Evolutionary conservation across 2,113 vertebrate genomes (phyloP).

Genomic region (Podilymbus podiceps): DNA sequence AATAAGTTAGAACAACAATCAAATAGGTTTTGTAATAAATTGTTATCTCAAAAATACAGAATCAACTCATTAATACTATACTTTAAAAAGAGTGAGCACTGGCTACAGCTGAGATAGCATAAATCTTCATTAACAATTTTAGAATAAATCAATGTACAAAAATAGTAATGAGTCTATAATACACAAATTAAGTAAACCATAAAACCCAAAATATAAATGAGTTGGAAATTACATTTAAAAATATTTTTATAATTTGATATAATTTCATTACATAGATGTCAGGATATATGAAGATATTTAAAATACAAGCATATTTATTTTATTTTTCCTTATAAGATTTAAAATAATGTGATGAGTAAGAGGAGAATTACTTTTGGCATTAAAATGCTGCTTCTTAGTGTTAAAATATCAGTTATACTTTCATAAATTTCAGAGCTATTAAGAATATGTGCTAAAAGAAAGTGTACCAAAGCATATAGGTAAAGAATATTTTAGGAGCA

Average conservation of each 20-base stretch:
- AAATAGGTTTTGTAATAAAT: not conserved
- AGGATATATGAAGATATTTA: not conserved
- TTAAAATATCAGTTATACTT: not conserved
- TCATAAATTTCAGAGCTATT: not conserved
- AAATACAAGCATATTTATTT: not conserved
- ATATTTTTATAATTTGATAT: not conserved
- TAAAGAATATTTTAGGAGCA: not conserved
- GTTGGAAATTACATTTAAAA: not conserved
- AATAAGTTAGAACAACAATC: not conserved
- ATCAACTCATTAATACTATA: not conserved
- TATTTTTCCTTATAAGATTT: not conserved
- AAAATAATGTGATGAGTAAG: not conserved
- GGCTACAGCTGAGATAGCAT: rapidly evolving
- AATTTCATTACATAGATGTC: not conserved
- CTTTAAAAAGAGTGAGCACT: not conserved
- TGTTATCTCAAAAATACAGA: not conserved
- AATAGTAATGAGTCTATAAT: not conserved
- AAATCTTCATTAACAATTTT: not conserved
- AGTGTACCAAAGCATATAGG: not conserved
- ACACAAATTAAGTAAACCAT: not conserved
- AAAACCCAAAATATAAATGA: not conserved
- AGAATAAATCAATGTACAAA: not conserved
- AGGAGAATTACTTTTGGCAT: not conserved
- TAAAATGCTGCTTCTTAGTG: not conserved
- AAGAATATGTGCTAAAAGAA: not conserved